These are phyloP conservation scores for Hyles euphorbiae DNA, from an alignment of 1,140 invertebrate species.

Conservation along the genomic window DNA sequence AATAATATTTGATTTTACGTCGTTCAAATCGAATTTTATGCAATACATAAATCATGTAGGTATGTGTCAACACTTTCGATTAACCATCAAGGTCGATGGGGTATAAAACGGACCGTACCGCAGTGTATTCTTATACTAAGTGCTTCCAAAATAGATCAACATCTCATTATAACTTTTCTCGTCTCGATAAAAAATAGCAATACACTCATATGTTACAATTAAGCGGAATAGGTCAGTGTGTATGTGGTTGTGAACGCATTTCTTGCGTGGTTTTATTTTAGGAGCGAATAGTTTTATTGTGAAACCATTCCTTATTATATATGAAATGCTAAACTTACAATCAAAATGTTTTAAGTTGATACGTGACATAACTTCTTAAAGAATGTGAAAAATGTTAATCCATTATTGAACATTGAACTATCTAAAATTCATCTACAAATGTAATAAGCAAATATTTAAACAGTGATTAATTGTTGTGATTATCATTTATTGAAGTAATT, in stretches of 20 bases:
- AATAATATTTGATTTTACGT: conserved; percentile 51
- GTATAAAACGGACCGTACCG: conserved; percentile 39
- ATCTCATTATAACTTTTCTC: conserved; percentile 65
- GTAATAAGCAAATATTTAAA: too few relatives aligned
- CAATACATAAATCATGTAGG: conserved; percentile 57
- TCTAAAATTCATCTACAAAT: too few relatives aligned
- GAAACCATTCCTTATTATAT: too few relatives aligned
- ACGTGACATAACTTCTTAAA: too few relatives aligned
- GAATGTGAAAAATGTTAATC: too few relatives aligned
- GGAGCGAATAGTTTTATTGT: not conserved
- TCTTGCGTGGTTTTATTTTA: too few relatives aligned
- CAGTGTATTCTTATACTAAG: conserved; percentile 59
- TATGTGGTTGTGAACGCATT: not conserved
- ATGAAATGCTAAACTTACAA: too few relatives aligned
- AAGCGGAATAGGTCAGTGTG: conserved; percentile 24
- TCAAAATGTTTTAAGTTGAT: too few relatives aligned
- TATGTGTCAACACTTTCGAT: conserved; percentile 70
- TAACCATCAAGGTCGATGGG: conserved; percentile 56
- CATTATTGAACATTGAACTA: too few relatives aligned
- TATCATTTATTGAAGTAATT: not conserved
- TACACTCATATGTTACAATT: conserved; percentile 58
- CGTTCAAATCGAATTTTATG: conserved; percentile 41
- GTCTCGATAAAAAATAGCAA: conserved; percentile 60
- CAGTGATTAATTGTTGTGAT: too few relatives aligned
- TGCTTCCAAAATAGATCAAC: conserved; percentile 57